Conservation (phyloP, 2,888 invertebrate species). For the Drosophila cognata region DNA sequence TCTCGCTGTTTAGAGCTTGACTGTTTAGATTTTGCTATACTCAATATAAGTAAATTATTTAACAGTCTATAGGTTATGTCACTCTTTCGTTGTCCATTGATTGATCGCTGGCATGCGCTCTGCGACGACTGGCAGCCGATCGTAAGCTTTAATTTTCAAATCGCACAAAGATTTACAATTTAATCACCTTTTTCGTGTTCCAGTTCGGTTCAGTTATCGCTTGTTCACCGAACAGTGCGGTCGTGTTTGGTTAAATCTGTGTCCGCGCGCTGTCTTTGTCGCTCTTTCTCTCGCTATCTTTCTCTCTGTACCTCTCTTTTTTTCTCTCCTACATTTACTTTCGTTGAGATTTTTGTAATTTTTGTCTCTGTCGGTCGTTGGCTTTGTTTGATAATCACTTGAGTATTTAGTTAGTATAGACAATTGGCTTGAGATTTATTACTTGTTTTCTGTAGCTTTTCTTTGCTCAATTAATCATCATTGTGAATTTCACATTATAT, state of each 20-base stretch:
- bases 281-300: conserved; percentile 22
- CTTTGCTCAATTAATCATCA: conserved; percentile 53
- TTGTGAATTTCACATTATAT: conserved; percentile 29
- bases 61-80: not conserved
- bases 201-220: conserved; percentile 72
- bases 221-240: conserved; percentile 65
- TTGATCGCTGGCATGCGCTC: too few relatives aligned
- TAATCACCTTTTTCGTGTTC: conserved; percentile 68
- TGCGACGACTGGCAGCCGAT: too few relatives aligned
- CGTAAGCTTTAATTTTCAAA: too few relatives aligned
- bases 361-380: conserved; percentile 51
- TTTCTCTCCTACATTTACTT: conserved; percentile 35
- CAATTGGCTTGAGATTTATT: conserved; percentile 50
- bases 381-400: conserved; percentile 41
- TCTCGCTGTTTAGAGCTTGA: not conserved
- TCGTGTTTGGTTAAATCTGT: conserved; percentile 56
- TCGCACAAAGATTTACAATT: conserved; percentile 64
- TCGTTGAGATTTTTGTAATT: conserved; percentile 17
- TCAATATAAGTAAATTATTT: not conserved
- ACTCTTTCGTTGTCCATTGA: too few relatives aligned
- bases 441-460: conserved; percentile 35
- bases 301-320: conserved; percentile 12
- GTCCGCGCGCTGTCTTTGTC: conserved; percentile 24
- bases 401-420: conserved; percentile 36
- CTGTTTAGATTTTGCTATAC: not conserved